A percentile compares a stretch with the other conserved stretches of the same genome.
phyloP scores from a whole-genome alignment of 1,140 invertebrate genomes.

The Cardiocondyla obscurior region DNA sequence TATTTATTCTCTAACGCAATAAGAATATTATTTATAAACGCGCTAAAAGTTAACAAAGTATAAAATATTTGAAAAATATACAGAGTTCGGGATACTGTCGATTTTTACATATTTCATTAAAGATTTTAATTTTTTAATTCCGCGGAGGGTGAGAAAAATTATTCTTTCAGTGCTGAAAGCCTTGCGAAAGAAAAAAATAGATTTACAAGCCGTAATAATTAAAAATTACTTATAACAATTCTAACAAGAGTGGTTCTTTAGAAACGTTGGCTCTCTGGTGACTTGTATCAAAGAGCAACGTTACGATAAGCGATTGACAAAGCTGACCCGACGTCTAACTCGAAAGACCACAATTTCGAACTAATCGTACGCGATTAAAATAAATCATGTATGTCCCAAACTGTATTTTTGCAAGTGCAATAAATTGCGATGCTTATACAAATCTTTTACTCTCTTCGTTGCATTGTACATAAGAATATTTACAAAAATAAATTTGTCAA shows the following conservation, averaged over 20 bases:
- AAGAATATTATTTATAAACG: slow-evolving; percentile 27
- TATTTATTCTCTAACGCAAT: slow-evolving; percentile 9
- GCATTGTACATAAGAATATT: background rate
- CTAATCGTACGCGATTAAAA: slow-evolving; percentile 50
- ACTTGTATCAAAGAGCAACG: slow-evolving; percentile 37
- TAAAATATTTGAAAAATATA: background rate
- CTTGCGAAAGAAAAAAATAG: background rate
- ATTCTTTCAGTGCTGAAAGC: background rate
- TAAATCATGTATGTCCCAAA: slow-evolving; percentile 65
- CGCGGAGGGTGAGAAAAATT: background rate
- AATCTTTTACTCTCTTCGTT: too few species aligned
- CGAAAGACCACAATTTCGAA: background rate
- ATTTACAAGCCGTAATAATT: background rate
- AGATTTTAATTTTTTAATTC: background rate
- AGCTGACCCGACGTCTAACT: slow-evolving; percentile 24
- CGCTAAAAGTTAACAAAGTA: too few species aligned
- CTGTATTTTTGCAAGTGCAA: slow-evolving; percentile 81
- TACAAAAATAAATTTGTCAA: background rate
- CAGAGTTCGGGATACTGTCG: background rate
- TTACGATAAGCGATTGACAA: slow-evolving; percentile 26
- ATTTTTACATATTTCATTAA: background rate
- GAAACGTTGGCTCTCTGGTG: slow-evolving; percentile 18
- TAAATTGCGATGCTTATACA: slow-evolving; percentile 75
- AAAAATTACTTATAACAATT: slow-evolving; percentile 10
- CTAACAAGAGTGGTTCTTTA: slow-evolving; percentile 7